Evolutionary conservation across 2,888 invertebrate species (phyloP), one percentile per base, ranked within the genome.

Genomic region (Diarsia dahlii): DNA sequence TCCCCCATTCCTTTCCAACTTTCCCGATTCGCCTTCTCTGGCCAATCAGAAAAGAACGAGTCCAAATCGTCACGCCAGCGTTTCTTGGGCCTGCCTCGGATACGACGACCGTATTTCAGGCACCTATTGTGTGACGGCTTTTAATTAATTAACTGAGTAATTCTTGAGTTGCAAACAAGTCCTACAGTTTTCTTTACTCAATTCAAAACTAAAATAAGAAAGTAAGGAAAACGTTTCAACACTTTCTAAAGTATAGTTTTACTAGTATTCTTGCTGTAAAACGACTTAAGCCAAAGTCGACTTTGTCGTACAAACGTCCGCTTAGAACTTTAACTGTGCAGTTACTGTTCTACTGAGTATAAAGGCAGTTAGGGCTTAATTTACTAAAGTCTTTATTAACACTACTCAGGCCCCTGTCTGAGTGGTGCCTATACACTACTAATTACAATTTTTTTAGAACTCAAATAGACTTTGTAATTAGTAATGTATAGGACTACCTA

Each of bases 301-400:
- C 56, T 63, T 64, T 52, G 34, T 58, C 20, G 12, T 69, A 18
- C 63, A 28, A 78, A 50, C 13, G 15, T 23, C 18, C 28, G n/a
- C 60, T 75, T 60, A 10, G 0, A 74, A 67, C 69, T 63, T 50
- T 20, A 50, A 58, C 80, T 28, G 20, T 18, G 13, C n/a, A 54
- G 46, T 71, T 80, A 48, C 28, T 71, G 64, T 52, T 23, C n/a
- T 71, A 80, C 71, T 46, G 13, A 60, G 50, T 34, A 12, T 39
- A 15, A 23, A 50, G 18, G 12, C 56, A 62, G 48, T 12, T 48
- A 48, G 20, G 13, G 23, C 2, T 23, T 58, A 13, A 80, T 65
- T 78, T 80, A 60, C 6, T 18, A 12, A 12, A 60, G 20, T 65
- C 9, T 52, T n/a, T 54, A 20, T n/a, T 46, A n/a, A 76, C 9